These are phyloP conservation scores for Triplophysa dalaica DNA, from an alignment of 2,113 vertebrate species.

Conservation along the genomic window DNA sequence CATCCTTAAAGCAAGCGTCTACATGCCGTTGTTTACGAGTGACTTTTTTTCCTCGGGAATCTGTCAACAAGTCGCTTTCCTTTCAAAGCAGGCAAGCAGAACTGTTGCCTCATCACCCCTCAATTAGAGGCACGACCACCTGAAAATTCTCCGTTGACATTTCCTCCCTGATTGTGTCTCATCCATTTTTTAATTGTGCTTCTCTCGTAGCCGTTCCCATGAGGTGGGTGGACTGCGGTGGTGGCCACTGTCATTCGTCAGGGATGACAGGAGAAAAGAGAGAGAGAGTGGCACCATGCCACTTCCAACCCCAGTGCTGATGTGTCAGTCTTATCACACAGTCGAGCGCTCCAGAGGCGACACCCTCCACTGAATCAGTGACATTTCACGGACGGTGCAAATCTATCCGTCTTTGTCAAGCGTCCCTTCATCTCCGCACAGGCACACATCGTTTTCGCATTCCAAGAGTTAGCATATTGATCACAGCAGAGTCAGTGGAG, in stretches of 20 bases:
- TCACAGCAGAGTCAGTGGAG: constrained; percentile 70
- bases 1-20: constrained; percentile 5
- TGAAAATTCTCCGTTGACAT: constrained; percentile 75
- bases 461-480: constrained; percentile 82
- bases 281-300: constrained; percentile 66
- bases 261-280: constrained; percentile 69
- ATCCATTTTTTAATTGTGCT: constrained; percentile 81
- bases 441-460: constrained; percentile 69
- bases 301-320: constrained; percentile 72
- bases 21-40: constrained; percentile 15
- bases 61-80: constrained; percentile 48
- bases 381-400: constrained; percentile 83
- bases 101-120: constrained; percentile 48
- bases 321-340: constrained; percentile 82
- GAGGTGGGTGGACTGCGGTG: constrained; percentile 65
- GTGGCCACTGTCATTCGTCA: constrained; percentile 80
- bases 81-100: constrained; percentile 58
- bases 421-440: constrained; percentile 55
- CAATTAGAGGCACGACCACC: constrained; percentile 64
- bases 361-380: constrained; percentile 83
- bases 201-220: constrained; percentile 70
- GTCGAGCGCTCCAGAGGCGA: constrained; percentile 78
- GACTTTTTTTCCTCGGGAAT: constrained; percentile 17
- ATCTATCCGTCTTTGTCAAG: constrained; percentile 84
- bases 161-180: constrained; percentile 73